Base-by-base conservation (phyloP, 1,140 invertebrate species). In the Drosophila jambulina region DNA sequence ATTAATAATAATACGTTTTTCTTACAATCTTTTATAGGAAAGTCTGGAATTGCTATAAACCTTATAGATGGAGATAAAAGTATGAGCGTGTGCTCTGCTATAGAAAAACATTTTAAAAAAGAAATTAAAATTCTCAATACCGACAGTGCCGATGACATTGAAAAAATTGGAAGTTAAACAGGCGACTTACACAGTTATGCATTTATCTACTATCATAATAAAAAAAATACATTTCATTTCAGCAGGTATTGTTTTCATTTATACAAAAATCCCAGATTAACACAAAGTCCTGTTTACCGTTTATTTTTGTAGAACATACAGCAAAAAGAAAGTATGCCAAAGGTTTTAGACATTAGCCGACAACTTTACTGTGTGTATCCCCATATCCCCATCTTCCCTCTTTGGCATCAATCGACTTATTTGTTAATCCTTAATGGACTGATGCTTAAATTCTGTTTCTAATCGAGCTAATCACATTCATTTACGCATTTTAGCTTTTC, bases 41-140 rank as follows among this genome's bases (percentile, higher is more conserved):
- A 99, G 94, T 95, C 95, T 51, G 98, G 98, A 10, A 96, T 99
- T 78, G 98, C 98, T 0, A 99, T 99, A 53, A 99, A 99, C 94
- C 95, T 99, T 64, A 95, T 99, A 19, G 97, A 98, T 93, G 95
- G 96, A 13, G 82, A 94, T 0, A 94, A 95, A 75, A 93, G 96
- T 17, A 95, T 97, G 95, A 82, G 94, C 36, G 94, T 98, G 27
- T 95, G 98, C 67, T 94, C 95, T 65, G 93, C 96, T 58, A 99
- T 99, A 91, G 97, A 98, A 93, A 93, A 94, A 71, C 98, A 99
- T 93, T 99, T 99, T 94, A 96, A 96, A 38, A 96, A 96, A 84
- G 96, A 96, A 82, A 98, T 99, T 70, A 80, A 94, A 12, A 95
- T 96, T 56, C 93, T 99, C 13, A 96, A 99, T 93, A 96, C 97